These are phyloP conservation scores for Redunca redunca DNA, from an alignment of 2,113 vertebrate genomes.

Conservation along the genomic window DNA sequence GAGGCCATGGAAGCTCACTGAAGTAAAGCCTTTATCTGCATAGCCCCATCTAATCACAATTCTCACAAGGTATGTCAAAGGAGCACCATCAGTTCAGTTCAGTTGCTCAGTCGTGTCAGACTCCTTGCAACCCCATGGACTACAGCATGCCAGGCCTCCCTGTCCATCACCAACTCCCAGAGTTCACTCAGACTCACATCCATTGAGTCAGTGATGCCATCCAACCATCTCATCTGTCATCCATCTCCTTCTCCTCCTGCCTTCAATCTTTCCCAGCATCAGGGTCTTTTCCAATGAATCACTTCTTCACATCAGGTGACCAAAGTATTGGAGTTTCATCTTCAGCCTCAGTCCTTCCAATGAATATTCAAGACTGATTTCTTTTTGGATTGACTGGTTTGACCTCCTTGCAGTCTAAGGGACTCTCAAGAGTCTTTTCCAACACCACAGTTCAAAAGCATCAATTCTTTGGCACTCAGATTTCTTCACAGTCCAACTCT, in stretches of 20 bases:
- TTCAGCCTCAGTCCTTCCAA: neutral
- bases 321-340: neutral
- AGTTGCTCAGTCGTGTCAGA: accelerated
- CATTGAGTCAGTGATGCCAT: neutral
- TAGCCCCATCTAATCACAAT: neutral
- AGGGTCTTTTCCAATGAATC: neutral
- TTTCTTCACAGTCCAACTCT: neutral
- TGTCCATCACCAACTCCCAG: neutral
- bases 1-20: neutral
- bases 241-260: neutral
- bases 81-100: neutral
- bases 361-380: neutral
- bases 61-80: neutral
- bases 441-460: neutral
- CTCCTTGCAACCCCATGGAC: neutral
- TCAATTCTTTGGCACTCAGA: accelerated
- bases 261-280: neutral
- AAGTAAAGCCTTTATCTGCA: neutral
- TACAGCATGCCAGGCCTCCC: neutral
- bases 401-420: neutral
- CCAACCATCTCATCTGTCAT: neutral
- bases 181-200: neutral
- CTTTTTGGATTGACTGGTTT: neutral
- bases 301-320: neutral
- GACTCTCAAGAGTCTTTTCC: neutral